Evolutionary conservation across 2,888 invertebrate species (phyloP).

Genomic region (Drosophila setosimentum): DNA sequence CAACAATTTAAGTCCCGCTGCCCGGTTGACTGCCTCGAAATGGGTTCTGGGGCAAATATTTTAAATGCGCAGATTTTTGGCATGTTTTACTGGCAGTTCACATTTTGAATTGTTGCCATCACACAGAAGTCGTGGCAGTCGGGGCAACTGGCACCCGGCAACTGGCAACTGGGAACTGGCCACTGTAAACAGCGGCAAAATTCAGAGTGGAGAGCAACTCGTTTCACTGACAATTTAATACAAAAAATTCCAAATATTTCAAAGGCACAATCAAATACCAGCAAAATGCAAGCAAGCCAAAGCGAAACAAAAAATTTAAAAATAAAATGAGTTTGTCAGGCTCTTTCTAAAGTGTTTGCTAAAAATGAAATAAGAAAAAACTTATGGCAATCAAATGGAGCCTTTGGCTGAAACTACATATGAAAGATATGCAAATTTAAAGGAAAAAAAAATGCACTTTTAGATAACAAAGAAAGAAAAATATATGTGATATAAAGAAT

Average conservation of each 20-base stretch:
- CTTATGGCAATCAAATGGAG: constrained; percentile 17
- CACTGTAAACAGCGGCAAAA: constrained; percentile 8
- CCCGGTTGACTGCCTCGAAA: constrained; percentile 73
- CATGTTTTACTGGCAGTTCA: constrained; percentile 81
- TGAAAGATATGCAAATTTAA: background rate
- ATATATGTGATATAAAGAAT: background rate
- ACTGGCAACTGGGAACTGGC: background rate
- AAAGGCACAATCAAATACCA: constrained; percentile 53
- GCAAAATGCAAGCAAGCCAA: constrained; percentile 11
- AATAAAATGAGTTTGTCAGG: constrained; percentile 58
- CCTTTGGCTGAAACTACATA: background rate
- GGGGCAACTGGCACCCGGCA: background rate
- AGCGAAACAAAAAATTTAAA: constrained; percentile 13
- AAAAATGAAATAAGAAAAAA: constrained; percentile 20
- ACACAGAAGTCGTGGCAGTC: constrained; percentile 8
- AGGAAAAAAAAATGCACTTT: background rate
- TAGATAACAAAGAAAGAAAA: background rate
- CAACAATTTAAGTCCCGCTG: constrained; percentile 48
- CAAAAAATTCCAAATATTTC: constrained; percentile 77
- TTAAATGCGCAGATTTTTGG: constrained; percentile 80
- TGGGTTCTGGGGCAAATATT: constrained; percentile 79
- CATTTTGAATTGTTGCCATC: constrained; percentile 79
- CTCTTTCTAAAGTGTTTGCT: constrained; percentile 44
- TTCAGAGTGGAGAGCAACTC: constrained; percentile 41
- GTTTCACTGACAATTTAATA: constrained; percentile 80